Evolutionary conservation across 2,888 invertebrate genomes (phyloP), one percentile per base, ranked within the genome.

Genomic region (Incurvaria masculella): DNA sequence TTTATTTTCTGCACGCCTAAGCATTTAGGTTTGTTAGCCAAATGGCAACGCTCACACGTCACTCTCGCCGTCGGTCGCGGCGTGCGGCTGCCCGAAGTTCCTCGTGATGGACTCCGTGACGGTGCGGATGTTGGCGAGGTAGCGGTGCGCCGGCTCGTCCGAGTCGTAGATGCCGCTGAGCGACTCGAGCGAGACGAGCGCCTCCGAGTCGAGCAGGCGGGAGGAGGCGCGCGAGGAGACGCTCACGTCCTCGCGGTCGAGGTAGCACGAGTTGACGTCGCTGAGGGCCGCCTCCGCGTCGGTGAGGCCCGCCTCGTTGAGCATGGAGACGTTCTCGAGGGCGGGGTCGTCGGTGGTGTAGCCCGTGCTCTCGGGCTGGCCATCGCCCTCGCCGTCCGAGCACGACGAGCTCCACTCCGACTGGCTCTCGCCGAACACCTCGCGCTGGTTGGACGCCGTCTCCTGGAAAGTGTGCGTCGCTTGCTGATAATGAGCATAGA

Each of bases 291-390:
- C 92, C 79, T 93, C 92, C 10, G 91, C 91, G 72, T 92, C 92
- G 2, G 91, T 92, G 42, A 92, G 81, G 8, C 91, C 91, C 18
- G 90, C 88, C 69, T 92, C 92, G 70, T 92, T 91, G 17, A 91
- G 69, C 81, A 92, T 85, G 39, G 91, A 91, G 45, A 90, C 85
- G 69, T 92, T 91, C 69, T 92, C 91, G 11, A 91, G 75, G 16
- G 90, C 91, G 1, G 91, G 91, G 69, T 92, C 91, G 69, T 92
- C 91, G 1, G 91, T 91, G n/a, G 89, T 90, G 64, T 91, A 92
- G 21, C 91, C 91, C 1, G 90, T 89, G 53, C 89, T 90, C 23
- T 23, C 72, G 26, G 71, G 71, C 49, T 72, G 72, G 18, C 49
- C 52, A 21, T 76, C 48, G 4, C 72, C 72, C 62, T 81, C 71